Evolutionary conservation across 2,797 vertebrate genomes (phyloP).

Genomic region (Phoeniculus purpureus): DNA sequence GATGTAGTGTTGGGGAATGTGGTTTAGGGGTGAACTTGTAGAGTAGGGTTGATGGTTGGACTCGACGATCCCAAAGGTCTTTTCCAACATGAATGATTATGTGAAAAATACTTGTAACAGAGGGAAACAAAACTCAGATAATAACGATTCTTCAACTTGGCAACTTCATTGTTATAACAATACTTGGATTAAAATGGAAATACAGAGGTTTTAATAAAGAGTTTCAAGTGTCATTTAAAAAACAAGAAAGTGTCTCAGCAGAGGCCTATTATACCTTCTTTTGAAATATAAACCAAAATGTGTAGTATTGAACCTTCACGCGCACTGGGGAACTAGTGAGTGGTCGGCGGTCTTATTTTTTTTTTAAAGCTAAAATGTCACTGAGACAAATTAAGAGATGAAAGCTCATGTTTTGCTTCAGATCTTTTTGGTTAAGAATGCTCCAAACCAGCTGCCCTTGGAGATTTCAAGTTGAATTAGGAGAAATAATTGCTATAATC

Average conservation of each 20-base stretch:
- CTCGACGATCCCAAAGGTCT: no score
- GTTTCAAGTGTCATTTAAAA: not conserved
- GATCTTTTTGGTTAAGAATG: constrained; percentile 18
- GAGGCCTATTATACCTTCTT: not conserved
- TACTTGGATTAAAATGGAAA: not conserved
- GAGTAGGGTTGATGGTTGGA: no score
- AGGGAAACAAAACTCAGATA: not conserved
- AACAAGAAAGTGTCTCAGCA: not conserved
- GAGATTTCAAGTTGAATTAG: constrained; percentile 50
- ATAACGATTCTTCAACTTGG: not conserved
- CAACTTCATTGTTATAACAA: not conserved
- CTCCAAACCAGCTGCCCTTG: constrained; percentile 3
- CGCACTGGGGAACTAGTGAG: not conserved
- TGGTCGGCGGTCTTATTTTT: not conserved
- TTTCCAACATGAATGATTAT: no score
- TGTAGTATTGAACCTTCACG: not conserved
- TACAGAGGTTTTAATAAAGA: not conserved
- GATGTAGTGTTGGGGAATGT: no score
- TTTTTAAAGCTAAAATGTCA: not conserved
- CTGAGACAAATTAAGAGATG: constrained; percentile 1
- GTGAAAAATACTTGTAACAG: not conserved
- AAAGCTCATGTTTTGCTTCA: not conserved
- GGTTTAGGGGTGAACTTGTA: no score
- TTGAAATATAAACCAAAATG: not conserved
- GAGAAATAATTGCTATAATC: constrained; percentile 36